Evolutionary conservation across 2,888 invertebrate genomes (phyloP).

Genomic region (Polia nebulosa): DNA sequence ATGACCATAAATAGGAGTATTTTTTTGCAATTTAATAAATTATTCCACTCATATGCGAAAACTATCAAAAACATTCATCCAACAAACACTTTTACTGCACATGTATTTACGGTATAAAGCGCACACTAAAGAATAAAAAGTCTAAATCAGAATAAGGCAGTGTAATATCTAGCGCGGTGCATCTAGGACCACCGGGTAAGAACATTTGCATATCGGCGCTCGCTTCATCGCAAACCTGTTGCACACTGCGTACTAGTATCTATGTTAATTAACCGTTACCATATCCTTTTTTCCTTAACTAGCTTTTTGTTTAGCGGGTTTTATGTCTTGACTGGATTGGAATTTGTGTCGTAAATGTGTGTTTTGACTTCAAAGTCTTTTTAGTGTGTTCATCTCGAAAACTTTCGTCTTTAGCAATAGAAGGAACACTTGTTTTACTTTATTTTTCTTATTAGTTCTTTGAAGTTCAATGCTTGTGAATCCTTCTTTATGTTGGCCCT

Average conservation of each 20-base stretch:
- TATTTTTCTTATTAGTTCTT: not conserved
- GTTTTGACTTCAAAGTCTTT: not conserved
- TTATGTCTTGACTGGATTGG: constrained; percentile 42
- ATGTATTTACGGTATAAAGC: constrained; percentile 5
- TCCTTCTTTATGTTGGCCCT: no score
- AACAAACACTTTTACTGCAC: not conserved
- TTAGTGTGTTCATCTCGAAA: not conserved
- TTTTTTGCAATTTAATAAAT: not conserved
- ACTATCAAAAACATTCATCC: not conserved
- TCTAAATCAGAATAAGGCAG: constrained; percentile 52
- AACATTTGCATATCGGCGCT: constrained; percentile 81
- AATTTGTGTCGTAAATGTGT: constrained; percentile 38
- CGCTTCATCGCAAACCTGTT: constrained; percentile 73
- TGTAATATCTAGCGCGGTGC: constrained; percentile 66
- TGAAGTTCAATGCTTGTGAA: not conserved
- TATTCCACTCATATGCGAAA: not conserved
- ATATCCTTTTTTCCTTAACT: constrained; percentile 70
- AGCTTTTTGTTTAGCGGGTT: constrained; percentile 64
- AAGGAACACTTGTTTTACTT: no score
- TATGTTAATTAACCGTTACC: constrained; percentile 82
- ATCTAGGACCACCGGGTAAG: constrained; percentile 83
- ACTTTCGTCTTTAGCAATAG: not conserved
- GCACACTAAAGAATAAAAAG: constrained; percentile 25
- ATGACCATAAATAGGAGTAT: no score
- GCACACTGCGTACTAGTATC: constrained; percentile 71